Evolutionary conservation across 2,888 invertebrate genomes (phyloP), one percentile per base, ranked within the genome.

Genomic region (Perithous albicinctus): DNA sequence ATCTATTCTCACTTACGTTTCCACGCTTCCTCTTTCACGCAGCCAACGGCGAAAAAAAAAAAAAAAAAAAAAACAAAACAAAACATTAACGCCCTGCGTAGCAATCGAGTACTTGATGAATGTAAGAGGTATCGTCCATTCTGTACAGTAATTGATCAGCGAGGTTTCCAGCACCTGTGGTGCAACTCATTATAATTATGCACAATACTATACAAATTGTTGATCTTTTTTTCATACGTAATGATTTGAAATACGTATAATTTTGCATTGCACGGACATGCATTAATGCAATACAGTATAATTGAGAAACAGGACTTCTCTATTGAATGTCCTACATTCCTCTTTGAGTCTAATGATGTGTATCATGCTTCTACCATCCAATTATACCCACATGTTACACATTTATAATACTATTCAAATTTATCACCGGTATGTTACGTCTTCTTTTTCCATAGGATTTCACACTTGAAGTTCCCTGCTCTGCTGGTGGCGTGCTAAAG

Each of bases 11-110:
- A 67, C 51, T 46, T 63, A 61, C 69, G 78, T 74, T 66, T 74
- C 32, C 56, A 38, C 35, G 70, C 70, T 78, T 81, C 82, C 78
- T 79, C 74, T 81, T 79, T 41, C 74, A 74, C 23, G 8, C 66
- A 26, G 20, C 18, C 46, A 32, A 76, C 63, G 12, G 75, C 51
- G 63, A 35, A 8, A 70, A 20, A 29, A 23, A 51, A 69, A 69
- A 35, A 43, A 35, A 23, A 56, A 26, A 15, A 54, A 43, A 4
- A 32, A 51, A 69, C 63, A 35, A 43, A 35, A 23, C 46, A 26
- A 15, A 54, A 43, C 5, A 32, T n/a, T 46, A 18, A 1, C 54
- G 38, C 38, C 35, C 38, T 38, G 10, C 54, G 69, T 54, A 41
- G 23, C 41, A 29, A 32, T 35, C 35, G 23, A 2, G 12, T 43